These are phyloP conservation scores for Psammodynastes pulverulentus DNA, from an alignment of 2,113 vertebrate genomes.

Conservation along the genomic window DNA sequence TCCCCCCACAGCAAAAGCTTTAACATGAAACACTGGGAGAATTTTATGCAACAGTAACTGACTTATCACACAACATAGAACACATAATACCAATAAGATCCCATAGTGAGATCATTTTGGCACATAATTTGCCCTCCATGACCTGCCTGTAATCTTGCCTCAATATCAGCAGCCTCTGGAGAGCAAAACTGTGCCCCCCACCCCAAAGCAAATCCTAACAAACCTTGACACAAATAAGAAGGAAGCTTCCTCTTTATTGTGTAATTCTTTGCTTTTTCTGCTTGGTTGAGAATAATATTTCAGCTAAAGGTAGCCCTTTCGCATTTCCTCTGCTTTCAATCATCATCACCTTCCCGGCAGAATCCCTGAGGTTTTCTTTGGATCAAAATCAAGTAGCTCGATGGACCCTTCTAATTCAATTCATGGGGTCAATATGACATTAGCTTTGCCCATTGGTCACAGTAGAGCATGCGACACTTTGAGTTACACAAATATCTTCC, in stretches of 20 bases:
- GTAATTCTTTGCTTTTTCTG: background rate
- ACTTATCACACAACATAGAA: constrained; percentile 57
- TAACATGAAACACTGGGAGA: constrained; percentile 32
- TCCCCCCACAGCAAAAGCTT: background rate
- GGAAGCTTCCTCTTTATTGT: constrained; percentile 6
- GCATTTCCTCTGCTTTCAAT: background rate
- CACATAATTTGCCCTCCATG: constrained; percentile 60
- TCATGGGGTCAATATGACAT: background rate
- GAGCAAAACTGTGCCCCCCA: constrained; percentile 6
- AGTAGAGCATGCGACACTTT: background rate
- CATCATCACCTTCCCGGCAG: background rate
- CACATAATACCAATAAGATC: constrained; percentile 44
- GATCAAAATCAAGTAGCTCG: background rate
- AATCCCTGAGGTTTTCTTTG: background rate
- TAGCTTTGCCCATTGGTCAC: background rate
- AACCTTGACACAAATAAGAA: constrained; percentile 5
- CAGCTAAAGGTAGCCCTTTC: background rate
- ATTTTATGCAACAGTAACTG: constrained; percentile 60
- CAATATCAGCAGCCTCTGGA: constrained; percentile 30
- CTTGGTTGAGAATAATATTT: background rate
- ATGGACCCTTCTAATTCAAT: background rate
- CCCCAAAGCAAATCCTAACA: constrained; percentile 30
- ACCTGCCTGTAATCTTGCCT: constrained; percentile 57
- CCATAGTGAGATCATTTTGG: constrained; percentile 56
- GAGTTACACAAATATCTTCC: background rate